Percentiles rank a stretch among this genome's conserved stretches.
Conservation (phyloP, 2,113 vertebrate species). For the Fregetta grallaria region DNA sequence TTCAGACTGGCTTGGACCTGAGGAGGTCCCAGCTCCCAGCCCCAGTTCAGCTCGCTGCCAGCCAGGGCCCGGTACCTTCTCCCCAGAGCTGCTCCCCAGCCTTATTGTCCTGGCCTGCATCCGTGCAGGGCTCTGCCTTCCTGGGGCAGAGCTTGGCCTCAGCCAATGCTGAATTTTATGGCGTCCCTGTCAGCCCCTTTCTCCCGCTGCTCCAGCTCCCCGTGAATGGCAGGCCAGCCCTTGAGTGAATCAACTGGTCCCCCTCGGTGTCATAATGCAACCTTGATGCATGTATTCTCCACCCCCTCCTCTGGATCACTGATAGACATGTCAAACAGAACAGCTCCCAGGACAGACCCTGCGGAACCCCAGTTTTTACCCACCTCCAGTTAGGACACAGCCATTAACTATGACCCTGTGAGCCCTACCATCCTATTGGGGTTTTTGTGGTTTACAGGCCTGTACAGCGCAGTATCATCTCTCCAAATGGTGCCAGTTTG, state of each 20-base stretch:
- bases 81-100: not conserved
- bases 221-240: not conserved
- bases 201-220: not conserved
- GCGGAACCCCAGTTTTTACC: not conserved
- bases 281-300: fast-evolving
- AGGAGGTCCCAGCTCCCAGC: not conserved
- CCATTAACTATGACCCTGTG: not conserved
- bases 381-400: not conserved
- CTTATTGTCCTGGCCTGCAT: no score
- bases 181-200: fast-evolving
- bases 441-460: not conserved
- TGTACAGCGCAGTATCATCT: not conserved
- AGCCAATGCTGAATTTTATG: not conserved
- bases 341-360: not conserved
- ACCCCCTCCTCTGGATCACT: not conserved
- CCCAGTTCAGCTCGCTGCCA: fast-evolving
- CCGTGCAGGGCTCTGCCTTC: not conserved
- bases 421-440: fast-evolving
- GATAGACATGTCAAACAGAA: not conserved
- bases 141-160: not conserved
- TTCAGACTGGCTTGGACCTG: not conserved
- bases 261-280: not conserved
- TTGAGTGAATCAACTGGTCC: not conserved
- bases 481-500: not conserved
- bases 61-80: fast-evolving